A percentile compares a stretch with the other conserved stretches of the same genome.
Conservation (phyloP, 2,113 vertebrate genomes). For the Semnopithecus entellus region DNA sequence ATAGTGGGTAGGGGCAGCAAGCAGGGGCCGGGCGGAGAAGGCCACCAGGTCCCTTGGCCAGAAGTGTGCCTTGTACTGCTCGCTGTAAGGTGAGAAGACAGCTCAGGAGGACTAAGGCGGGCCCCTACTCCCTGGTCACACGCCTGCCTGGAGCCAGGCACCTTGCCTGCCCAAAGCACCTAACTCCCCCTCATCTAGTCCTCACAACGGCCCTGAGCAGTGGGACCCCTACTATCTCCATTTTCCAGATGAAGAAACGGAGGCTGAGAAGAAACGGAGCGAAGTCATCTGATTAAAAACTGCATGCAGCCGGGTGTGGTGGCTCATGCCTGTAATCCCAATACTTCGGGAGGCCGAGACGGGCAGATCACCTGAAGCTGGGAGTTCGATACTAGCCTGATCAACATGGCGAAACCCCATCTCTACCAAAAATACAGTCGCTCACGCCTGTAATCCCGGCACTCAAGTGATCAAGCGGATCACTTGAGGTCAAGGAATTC, state of each 20-base stretch:
- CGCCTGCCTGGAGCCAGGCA: rapidly evolving
- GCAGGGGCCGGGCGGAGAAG: slow-evolving; percentile 91
- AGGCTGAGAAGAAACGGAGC: not conserved
- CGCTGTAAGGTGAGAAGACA: slow-evolving; percentile 76
- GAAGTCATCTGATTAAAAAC: not conserved
- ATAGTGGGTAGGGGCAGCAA: slow-evolving; percentile 94
- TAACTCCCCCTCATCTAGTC: not conserved
- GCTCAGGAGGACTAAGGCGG: not conserved
- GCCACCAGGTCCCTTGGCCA: slow-evolving; percentile 90
- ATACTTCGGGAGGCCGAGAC: too few relatives aligned
- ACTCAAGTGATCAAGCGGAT: not conserved
- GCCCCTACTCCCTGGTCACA: not conserved
- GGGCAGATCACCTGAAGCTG: too few relatives aligned
- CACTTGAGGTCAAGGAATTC: not conserved
- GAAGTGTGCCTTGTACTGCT: slow-evolving; percentile 94
- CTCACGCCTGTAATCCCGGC: not conserved
- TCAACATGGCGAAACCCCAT: not conserved
- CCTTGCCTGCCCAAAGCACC: not conserved
- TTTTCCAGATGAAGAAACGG: not conserved
- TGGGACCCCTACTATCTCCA: not conserved
- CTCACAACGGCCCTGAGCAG: not conserved
- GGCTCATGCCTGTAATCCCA: too few relatives aligned
- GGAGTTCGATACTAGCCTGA: not conserved
- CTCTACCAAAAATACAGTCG: not conserved
- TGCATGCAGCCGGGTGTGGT: rapidly evolving